These are phyloP conservation scores for Saxicola maurus DNA, from an alignment of 2,797 vertebrate species.

Conservation along the genomic window DNA sequence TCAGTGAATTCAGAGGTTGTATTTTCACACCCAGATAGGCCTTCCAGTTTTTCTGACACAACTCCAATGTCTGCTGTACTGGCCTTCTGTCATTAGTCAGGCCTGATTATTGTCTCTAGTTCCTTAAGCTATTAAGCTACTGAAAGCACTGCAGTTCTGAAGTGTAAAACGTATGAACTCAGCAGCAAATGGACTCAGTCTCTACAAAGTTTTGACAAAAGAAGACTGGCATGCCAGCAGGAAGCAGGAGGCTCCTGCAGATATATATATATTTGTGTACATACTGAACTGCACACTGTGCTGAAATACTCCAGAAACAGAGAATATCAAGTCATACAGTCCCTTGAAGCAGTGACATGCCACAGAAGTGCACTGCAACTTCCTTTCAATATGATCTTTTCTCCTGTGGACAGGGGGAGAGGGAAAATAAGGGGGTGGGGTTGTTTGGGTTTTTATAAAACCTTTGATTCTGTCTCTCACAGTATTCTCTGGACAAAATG, in stretches of 20 bases:
- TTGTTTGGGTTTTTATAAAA: background rate
- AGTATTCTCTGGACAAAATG: background rate
- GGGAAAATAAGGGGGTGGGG: fast-evolving
- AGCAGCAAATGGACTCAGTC: background rate
- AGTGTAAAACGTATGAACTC: background rate
- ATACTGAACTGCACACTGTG: background rate
- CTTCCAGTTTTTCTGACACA: background rate
- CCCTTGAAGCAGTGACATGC: background rate
- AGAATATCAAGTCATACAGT: background rate
- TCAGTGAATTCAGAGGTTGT: background rate
- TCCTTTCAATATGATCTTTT: background rate
- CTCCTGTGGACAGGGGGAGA: background rate
- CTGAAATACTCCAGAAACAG: background rate
- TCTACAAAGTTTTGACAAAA: background rate
- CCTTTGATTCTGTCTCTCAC: background rate
- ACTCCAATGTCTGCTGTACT: background rate
- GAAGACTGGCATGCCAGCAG: background rate
- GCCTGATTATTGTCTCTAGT: background rate
- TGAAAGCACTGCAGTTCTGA: background rate
- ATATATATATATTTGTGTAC: background rate
- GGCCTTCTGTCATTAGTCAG: background rate
- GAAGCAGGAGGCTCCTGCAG: background rate
- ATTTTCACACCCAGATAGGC: background rate
- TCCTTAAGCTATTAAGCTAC: background rate
- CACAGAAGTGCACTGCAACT: background rate